Evolutionary conservation across 2,113 vertebrate genomes (phyloP).

Genomic region (Thinocorus orbignyianus): DNA sequence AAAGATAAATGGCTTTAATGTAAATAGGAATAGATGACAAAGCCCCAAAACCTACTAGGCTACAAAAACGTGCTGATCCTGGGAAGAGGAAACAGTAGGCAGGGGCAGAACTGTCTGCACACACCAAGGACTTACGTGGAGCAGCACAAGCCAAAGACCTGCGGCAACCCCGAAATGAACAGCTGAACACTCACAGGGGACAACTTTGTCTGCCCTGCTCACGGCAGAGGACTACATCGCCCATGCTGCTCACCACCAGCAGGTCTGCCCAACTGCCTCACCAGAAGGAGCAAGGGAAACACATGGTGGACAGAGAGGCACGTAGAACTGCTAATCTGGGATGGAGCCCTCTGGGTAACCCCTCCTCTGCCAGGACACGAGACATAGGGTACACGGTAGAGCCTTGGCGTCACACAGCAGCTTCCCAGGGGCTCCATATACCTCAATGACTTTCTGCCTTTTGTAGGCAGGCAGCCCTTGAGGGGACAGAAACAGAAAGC

Average conservation of each 20-base stretch:
- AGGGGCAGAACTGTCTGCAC: background rate
- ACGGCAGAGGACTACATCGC: no score
- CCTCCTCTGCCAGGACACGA: background rate
- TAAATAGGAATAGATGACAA: constrained; percentile 2
- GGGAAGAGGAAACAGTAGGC: background rate
- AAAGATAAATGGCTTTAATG: background rate
- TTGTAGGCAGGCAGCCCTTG: background rate
- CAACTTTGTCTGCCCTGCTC: background rate
- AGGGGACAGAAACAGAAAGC: background rate
- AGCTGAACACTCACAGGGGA: background rate
- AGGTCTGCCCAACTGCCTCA: background rate
- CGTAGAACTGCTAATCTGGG: background rate
- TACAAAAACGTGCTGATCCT: background rate
- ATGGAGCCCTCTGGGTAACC: background rate
- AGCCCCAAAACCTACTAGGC: background rate
- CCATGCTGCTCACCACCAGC: background rate
- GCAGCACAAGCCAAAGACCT: background rate
- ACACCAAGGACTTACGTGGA: rapidly evolving
- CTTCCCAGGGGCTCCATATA: background rate
- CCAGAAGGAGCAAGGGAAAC: background rate
- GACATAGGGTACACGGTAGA: rapidly evolving
- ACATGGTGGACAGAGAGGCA: background rate
- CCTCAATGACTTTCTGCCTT: background rate
- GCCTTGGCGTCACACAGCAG: rapidly evolving
- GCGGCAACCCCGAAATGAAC: rapidly evolving